Conservation (phyloP, 1,140 invertebrate species). For the Bombus superbus region DNA sequence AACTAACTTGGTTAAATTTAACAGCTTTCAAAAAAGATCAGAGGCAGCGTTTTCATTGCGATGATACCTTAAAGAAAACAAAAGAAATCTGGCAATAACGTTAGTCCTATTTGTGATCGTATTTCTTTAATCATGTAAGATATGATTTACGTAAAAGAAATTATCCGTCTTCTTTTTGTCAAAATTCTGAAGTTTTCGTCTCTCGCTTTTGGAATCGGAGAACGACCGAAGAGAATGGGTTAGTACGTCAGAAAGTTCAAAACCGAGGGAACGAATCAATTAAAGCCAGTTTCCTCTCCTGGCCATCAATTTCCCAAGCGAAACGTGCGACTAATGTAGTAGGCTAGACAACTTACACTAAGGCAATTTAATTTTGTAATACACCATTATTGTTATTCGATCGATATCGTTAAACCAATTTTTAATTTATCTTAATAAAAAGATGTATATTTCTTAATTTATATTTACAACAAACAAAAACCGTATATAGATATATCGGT, state of each 20-base stretch:
- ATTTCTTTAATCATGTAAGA: not conserved
- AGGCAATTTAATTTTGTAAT: conserved; percentile 17
- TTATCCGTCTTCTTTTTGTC: not conserved
- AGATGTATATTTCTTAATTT: not conserved
- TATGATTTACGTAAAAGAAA: not conserved
- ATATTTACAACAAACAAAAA: not conserved
- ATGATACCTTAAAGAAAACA: not conserved
- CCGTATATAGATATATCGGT: not conserved
- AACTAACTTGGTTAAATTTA: not conserved
- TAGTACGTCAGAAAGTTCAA: not conserved
- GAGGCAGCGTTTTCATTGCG: not conserved
- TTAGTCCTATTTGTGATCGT: not conserved
- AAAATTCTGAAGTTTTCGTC: not conserved
- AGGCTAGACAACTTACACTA: not conserved
- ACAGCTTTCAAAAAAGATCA: not conserved
- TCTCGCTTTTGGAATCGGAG: too few species aligned
- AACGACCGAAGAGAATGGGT: not conserved
- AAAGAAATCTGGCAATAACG: not conserved
- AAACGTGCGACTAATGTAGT: conserved; percentile 12
- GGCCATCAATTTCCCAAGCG: conserved; percentile 48
- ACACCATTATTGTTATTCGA: not conserved
- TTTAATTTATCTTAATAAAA: not conserved
- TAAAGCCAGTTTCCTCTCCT: conserved; percentile 47
- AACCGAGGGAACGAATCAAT: conserved; percentile 38
- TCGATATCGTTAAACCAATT: not conserved